phyloP scores from a whole-genome alignment of 2,888 invertebrate species.

The Galeruca laticollis region DNA sequence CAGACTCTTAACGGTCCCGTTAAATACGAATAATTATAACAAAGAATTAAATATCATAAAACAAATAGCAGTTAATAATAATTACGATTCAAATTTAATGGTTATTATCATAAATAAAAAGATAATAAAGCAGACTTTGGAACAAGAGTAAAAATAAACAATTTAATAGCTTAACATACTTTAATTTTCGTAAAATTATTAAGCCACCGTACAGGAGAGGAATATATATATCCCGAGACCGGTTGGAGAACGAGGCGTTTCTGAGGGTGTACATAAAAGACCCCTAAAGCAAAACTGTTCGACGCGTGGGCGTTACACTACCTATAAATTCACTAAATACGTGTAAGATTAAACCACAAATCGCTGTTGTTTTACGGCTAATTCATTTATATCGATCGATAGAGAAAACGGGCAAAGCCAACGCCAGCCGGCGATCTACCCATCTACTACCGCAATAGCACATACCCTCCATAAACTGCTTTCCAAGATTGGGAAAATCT shows the following conservation, averaged over 20 bases:
- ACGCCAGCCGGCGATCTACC: slow-evolving; percentile 34
- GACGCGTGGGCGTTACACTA: slow-evolving; percentile 58
- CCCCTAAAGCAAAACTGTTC: slow-evolving; percentile 46
- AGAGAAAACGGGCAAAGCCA: slow-evolving; percentile 40
- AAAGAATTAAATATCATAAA: no score
- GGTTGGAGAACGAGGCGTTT: slow-evolving; percentile 21
- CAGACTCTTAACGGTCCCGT: no score
- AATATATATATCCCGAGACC: slow-evolving; percentile 10
- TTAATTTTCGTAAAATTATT: not conserved
- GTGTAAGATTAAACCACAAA: slow-evolving; percentile 68
- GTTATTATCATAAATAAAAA: no score
- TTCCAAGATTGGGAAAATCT: slow-evolving; percentile 34
- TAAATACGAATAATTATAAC: no score
- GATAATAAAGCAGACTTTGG: no score
- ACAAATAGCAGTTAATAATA: no score
- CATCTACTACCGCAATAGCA: slow-evolving; percentile 46
- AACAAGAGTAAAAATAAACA: no score
- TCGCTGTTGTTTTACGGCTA: slow-evolving; percentile 67
- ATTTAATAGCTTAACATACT: no score
- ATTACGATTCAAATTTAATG: no score
- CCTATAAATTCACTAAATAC: slow-evolving; percentile 66
- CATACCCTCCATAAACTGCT: slow-evolving; percentile 45
- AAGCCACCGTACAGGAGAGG: no score
- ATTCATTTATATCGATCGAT: slow-evolving; percentile 66
- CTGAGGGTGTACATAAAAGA: slow-evolving; percentile 52